These are phyloP conservation scores for Pseudonaja textilis DNA, from an alignment of 2,113 vertebrate genomes.

Conservation along the genomic window DNA sequence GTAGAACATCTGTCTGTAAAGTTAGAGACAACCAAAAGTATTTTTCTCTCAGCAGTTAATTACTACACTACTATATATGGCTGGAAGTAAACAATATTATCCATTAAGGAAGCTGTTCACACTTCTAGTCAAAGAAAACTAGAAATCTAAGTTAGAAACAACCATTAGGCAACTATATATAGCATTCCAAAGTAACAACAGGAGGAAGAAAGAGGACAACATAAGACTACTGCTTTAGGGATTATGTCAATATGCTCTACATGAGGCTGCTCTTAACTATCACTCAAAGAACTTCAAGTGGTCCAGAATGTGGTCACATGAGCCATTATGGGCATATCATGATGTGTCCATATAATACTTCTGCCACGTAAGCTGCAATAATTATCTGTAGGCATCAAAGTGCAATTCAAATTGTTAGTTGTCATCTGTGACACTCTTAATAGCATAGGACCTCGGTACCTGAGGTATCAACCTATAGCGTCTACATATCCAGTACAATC, in stretches of 20 bases:
- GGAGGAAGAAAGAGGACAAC: neutral
- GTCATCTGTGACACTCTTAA: neutral
- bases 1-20: neutral
- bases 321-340: neutral
- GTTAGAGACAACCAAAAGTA: neutral
- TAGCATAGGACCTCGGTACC: neutral
- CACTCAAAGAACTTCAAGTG: neutral
- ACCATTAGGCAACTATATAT: conserved; percentile 18
- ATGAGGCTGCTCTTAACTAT: neutral
- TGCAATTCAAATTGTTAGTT: neutral
- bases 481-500: neutral
- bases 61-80: conserved; percentile 10
- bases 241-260: neutral
- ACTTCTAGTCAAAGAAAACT: conserved; percentile 41
- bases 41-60: neutral
- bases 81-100: conserved; percentile 22
- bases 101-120: conserved; percentile 40
- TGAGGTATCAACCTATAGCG: neutral
- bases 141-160: conserved; percentile 47
- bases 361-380: neutral
- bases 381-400: neutral
- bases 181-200: conserved; percentile 25
- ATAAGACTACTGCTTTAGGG: neutral
- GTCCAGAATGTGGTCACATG: neutral
- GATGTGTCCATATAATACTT: neutral